phyloP scores from a whole-genome alignment of 2,888 invertebrate species.

The Cheilosia soror region DNA sequence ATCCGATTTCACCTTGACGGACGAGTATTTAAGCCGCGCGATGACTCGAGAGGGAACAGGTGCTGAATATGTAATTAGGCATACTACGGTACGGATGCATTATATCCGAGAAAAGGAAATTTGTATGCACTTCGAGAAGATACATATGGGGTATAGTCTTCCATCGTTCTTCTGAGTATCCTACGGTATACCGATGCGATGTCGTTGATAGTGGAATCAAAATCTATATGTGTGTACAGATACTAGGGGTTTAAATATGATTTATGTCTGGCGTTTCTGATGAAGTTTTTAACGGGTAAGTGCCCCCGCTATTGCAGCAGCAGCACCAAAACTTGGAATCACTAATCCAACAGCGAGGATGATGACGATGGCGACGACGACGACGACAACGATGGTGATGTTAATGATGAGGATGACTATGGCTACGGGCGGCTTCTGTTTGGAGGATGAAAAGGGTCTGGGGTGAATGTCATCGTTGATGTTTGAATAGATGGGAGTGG shows the following conservation, averaged over 20 bases:
- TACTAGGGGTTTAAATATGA: slow-evolving; percentile 60
- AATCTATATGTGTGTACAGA: slow-evolving; percentile 20
- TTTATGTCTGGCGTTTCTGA: slow-evolving; percentile 75
- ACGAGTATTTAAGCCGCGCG: slow-evolving; percentile 62
- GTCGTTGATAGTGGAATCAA: slow-evolving; percentile 62
- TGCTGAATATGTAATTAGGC: slow-evolving; percentile 73
- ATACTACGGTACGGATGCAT: slow-evolving; percentile 68
- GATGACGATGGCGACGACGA: slow-evolving; percentile 21
- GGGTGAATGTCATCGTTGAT: slow-evolving; percentile 64
- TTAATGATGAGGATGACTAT: background rate
- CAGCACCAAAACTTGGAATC: slow-evolving; percentile 27
- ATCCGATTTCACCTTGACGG: slow-evolving; percentile 74
- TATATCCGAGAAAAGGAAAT: slow-evolving; percentile 53
- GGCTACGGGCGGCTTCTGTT: slow-evolving; percentile 44
- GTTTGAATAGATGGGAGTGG: slow-evolving; percentile 30
- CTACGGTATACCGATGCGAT: slow-evolving; percentile 7
- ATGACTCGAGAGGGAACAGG: slow-evolving; percentile 70
- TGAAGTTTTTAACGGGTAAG: slow-evolving; percentile 70
- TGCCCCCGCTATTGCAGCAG: slow-evolving; percentile 32
- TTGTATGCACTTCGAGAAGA: slow-evolving; percentile 71
- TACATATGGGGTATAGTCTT: slow-evolving; percentile 63
- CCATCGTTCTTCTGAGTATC: slow-evolving; percentile 31
- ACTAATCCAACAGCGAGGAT: slow-evolving; percentile 49
- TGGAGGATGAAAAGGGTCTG: slow-evolving; percentile 22
- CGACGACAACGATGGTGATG: slow-evolving; percentile 25